A percentile compares a stretch with the other conserved stretches of the same genome.
Conservation (phyloP, 2,888 invertebrate species). For the Hemistola chrysoprasaria region DNA sequence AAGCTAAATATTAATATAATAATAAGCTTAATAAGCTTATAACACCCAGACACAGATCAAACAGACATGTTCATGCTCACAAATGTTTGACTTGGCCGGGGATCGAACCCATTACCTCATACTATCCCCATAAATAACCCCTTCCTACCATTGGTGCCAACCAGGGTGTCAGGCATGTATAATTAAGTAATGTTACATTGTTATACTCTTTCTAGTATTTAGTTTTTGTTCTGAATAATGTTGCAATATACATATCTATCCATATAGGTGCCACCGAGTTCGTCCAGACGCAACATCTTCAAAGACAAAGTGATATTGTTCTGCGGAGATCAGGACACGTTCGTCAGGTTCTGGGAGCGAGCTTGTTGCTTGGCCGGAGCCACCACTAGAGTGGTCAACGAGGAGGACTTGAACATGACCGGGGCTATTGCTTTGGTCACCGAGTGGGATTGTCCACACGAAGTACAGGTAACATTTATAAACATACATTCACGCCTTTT, state of each 20-base stretch:
- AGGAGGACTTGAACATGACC: conserved; percentile 69
- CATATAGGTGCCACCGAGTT: conserved; percentile 48
- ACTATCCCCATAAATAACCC: no score
- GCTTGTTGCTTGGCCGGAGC: conserved; percentile 82
- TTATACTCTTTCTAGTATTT: conserved; percentile 10
- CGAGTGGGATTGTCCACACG: conserved; percentile 83
- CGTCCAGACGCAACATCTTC: conserved; percentile 66
- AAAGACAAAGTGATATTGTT: conserved; percentile 74
- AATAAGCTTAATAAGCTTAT: neutral
- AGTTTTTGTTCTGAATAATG: no score
- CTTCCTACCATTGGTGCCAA: no score
- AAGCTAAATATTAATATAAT: no score
- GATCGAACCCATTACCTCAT: no score
- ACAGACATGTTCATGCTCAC: no score
- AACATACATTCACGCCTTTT: no score
- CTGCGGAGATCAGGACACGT: conserved; percentile 77
- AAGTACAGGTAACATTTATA: conserved; percentile 36
- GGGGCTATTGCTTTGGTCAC: conserved; percentile 81
- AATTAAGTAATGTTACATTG: no score
- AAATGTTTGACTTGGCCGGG: no score
- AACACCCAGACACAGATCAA: no score
- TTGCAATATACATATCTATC: no score
- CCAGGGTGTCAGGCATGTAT: no score
- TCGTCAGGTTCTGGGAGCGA: conserved; percentile 83
- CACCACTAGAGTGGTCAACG: conserved; percentile 70